A percentile compares a stretch with the other conserved stretches of the same genome.
Conservation (phyloP, 1,140 invertebrate genomes). For the Triops cancriformis region DNA sequence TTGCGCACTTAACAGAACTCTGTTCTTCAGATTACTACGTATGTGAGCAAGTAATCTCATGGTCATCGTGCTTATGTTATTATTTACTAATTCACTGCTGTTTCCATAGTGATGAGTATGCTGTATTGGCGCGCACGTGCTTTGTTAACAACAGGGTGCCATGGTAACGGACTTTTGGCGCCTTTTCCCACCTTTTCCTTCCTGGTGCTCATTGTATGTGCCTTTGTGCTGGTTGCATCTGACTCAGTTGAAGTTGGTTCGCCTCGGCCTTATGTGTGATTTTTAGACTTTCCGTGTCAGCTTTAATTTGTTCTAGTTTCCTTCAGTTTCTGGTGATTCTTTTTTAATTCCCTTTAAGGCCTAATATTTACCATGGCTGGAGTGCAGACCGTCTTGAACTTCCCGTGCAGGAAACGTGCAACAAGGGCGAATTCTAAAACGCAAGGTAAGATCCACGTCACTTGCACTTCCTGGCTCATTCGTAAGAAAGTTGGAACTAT, state of each 20-base stretch:
- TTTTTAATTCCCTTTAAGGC: background rate
- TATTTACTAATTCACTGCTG: background rate
- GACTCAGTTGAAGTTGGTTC: background rate
- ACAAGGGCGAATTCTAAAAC: conserved; percentile 5
- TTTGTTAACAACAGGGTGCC: background rate
- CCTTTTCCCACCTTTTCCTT: background rate
- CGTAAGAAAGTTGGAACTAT: background rate
- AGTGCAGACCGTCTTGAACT: background rate
- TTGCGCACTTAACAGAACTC: too few species aligned
- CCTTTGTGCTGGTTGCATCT: background rate
- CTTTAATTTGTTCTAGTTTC: background rate
- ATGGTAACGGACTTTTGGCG: background rate
- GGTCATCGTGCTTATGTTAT: background rate
- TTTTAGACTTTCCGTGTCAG: background rate
- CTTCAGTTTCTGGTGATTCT: background rate
- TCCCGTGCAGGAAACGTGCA: background rate
- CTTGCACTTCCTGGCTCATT: background rate
- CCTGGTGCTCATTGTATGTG: background rate
- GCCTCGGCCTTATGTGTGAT: background rate
- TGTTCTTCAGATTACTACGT: too few species aligned
- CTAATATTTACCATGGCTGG: background rate
- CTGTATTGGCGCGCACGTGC: background rate
- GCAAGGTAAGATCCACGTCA: background rate
- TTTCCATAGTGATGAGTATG: background rate
- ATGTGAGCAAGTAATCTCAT: too few species aligned